Conservation (phyloP, 2,113 vertebrate species). For the Pseudorhombus dupliciocellatus region DNA sequence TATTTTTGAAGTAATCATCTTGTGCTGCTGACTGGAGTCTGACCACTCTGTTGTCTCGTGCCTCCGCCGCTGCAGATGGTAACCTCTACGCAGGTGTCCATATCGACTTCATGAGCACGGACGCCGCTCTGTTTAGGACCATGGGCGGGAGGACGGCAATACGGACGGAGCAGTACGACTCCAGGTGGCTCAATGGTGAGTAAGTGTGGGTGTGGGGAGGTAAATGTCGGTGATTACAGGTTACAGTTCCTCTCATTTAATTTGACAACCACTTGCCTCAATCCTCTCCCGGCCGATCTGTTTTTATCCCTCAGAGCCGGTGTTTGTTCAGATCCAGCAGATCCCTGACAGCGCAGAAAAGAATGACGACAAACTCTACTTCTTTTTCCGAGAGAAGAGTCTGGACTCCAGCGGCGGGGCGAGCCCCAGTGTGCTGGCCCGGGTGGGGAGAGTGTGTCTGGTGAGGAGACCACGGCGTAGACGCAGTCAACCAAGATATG, state of each 20-base stretch:
- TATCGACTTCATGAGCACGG: slow-evolving; percentile 90
- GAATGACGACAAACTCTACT: slow-evolving; percentile 89
- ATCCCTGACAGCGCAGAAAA: slow-evolving; percentile 86
- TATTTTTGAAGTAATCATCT: neutral
- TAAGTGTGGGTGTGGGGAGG: slow-evolving; percentile 56
- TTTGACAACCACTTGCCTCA: slow-evolving; percentile 60
- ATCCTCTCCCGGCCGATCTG: slow-evolving; percentile 42
- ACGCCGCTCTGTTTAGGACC: slow-evolving; percentile 85
- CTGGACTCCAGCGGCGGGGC: slow-evolving; percentile 81
- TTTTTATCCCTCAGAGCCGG: slow-evolving; percentile 78
- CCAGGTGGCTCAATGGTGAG: slow-evolving; percentile 88
- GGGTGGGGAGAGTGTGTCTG: slow-evolving; percentile 87
- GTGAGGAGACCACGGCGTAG: slow-evolving; percentile 64
- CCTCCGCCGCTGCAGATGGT: slow-evolving; percentile 74
- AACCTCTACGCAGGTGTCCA: slow-evolving; percentile 87
- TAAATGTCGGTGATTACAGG: slow-evolving; percentile 62
- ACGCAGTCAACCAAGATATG: neutral
- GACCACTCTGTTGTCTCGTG: neutral
- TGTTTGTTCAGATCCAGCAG: slow-evolving; percentile 86
- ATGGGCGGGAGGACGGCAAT: slow-evolving; percentile 84
- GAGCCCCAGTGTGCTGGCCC: slow-evolving; percentile 82
- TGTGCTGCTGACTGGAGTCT: neutral
- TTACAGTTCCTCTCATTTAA: slow-evolving; percentile 56
- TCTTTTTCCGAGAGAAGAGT: slow-evolving; percentile 88
- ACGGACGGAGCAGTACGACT: slow-evolving; percentile 87